These are phyloP conservation scores for Perca fluviatilis DNA, from an alignment of 2,113 vertebrate species.

Conservation along the genomic window DNA sequence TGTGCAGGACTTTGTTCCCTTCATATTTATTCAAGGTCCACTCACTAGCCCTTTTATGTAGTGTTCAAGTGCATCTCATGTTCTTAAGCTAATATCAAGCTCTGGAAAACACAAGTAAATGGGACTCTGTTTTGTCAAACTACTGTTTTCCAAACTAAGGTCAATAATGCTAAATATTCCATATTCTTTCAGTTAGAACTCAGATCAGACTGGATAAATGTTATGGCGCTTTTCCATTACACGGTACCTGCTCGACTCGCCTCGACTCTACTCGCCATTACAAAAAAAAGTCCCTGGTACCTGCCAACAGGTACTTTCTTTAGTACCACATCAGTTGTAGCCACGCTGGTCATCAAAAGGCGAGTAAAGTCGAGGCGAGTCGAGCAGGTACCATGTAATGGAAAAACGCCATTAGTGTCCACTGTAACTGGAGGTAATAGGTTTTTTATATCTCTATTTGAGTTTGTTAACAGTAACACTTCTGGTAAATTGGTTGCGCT, in stretches of 20 bases:
- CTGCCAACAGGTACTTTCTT: no score
- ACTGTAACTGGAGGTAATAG: neutral
- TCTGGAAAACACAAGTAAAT: constrained; percentile 5
- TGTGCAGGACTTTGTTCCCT: neutral
- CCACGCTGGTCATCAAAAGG: no score
- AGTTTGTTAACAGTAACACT: neutral
- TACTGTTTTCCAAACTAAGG: neutral
- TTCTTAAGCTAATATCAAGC: neutral
- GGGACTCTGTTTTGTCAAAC: neutral
- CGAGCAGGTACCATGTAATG: no score
- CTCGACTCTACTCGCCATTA: no score
- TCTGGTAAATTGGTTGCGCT: neutral
- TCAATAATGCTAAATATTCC: neutral
- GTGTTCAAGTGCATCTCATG: neutral
- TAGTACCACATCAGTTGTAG: no score
- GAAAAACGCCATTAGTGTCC: neutral
- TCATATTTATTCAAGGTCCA: constrained; percentile 23
- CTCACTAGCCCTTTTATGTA: constrained; percentile 5
- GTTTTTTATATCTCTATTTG: no score
- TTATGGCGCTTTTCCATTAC: no score
- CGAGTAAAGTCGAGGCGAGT: no score
- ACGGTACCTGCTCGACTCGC: no score
- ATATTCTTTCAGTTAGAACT: neutral
- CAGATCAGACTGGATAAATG: neutral
- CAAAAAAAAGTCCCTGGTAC: no score